A percentile compares a stretch with the other conserved stretches of the same genome.
phyloP scores from a whole-genome alignment of 2,797 vertebrate species.

The Babyrousa celebensis region DNA sequence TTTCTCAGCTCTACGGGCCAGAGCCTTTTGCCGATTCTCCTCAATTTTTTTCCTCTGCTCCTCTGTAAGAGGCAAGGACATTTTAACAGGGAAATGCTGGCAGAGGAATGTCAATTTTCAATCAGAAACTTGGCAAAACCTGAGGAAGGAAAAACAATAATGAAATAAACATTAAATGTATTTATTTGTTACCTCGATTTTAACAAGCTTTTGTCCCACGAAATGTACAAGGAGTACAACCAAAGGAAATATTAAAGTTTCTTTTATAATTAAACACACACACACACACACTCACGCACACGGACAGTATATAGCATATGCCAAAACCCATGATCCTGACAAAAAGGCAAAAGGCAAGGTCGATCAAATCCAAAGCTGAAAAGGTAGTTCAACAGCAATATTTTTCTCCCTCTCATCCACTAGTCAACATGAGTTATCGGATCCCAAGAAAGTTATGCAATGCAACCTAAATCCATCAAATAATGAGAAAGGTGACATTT shows the following conservation, averaged over 20 bases:
- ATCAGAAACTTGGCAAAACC: constrained; percentile 70
- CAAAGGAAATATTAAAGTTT: background rate
- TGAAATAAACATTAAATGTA: constrained; percentile 31
- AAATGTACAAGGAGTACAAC: constrained; percentile 6
- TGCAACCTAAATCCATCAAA: constrained; percentile 44
- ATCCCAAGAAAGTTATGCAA: background rate
- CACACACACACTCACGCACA: background rate
- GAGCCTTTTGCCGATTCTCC: constrained; percentile 95
- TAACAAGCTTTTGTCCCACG: constrained; percentile 49
- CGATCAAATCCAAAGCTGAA: constrained; percentile 50
- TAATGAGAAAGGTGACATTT: constrained; percentile 16
- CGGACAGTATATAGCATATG: background rate
- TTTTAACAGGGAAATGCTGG: constrained; percentile 85
- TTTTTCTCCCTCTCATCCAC: constrained; percentile 10
- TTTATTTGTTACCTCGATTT: constrained; percentile 41
- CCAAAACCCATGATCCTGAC: constrained; percentile 9
- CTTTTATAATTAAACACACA: constrained; percentile 28
- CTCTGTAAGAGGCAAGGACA: constrained; percentile 95
- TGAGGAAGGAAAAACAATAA: constrained; percentile 68
- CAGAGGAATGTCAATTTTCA: constrained; percentile 46
- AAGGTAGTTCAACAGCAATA: background rate
- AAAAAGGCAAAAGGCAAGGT: constrained; percentile 7
- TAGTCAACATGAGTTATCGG: background rate
- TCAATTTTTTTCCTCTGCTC: constrained; percentile 97
- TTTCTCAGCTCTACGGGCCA: constrained; percentile 96